These are phyloP conservation scores for Anthopleura xanthogrammica DNA, from an alignment of 92 coral and sea anemone genomes.

Conservation along the genomic window DNA sequence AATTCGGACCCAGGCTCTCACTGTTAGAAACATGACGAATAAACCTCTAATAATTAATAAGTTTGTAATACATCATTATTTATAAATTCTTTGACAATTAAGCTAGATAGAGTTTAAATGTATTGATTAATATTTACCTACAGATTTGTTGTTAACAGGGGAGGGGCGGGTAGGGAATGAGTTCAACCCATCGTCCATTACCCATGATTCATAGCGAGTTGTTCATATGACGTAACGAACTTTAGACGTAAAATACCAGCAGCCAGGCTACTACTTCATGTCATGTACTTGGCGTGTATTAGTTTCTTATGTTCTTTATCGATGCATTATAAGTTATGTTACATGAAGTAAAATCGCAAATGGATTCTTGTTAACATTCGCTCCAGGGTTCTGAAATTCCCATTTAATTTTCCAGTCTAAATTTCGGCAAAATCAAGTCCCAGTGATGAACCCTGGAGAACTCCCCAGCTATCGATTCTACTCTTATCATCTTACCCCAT, in stretches of 20 bases:
- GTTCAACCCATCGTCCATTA: not conserved
- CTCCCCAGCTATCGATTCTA: too few relatives aligned
- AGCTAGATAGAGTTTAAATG: slow-evolving; percentile 10
- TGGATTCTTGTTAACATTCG: too few relatives aligned
- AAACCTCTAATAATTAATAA: not conserved
- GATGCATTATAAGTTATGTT: too few relatives aligned
- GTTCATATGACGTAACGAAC: not conserved
- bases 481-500: too few relatives aligned
- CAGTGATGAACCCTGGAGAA: too few relatives aligned
- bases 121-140: not conserved
- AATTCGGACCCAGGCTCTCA: not conserved
- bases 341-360: too few relatives aligned
- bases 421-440: too few relatives aligned
- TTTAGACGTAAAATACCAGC: not conserved
- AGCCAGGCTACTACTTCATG: not conserved
- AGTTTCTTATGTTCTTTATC: too few relatives aligned
- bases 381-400: too few relatives aligned
- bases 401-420: too few relatives aligned
- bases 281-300: not conserved
- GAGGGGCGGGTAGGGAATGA: not conserved
- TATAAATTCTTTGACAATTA: slow-evolving; percentile 1
- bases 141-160: not conserved
- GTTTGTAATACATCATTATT: not conserved
- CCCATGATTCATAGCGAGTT: not conserved
- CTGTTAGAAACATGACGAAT: not conserved